A percentile compares a stretch with the other conserved stretches of the same genome.
Evolutionary conservation across 2,113 vertebrate genomes (phyloP).

Genomic region (Mohoua ochrocephala): DNA sequence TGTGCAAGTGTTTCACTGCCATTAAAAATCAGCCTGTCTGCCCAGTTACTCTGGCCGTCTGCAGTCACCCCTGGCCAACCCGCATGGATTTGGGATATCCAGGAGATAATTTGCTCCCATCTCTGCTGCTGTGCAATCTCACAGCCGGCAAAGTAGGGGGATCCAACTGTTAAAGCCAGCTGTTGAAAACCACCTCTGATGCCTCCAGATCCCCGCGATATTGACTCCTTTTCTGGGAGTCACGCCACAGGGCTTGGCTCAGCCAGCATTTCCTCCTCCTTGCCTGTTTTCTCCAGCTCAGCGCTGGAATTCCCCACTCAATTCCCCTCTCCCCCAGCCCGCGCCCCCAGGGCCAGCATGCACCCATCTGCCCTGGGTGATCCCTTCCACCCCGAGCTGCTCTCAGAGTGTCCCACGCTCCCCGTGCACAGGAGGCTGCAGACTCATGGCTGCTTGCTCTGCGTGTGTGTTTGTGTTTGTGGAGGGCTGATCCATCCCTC

Average conservation of each 20-base stretch:
- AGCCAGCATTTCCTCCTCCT: constrained; percentile 34
- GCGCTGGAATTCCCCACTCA: constrained; percentile 30
- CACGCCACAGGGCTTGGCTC: constrained; percentile 45
- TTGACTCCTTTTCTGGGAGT: constrained; percentile 46
- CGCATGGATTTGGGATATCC: neutral
- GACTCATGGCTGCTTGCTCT: neutral
- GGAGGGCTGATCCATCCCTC: neutral
- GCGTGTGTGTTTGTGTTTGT: neutral
- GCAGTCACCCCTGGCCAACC: neutral
- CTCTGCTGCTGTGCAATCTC: neutral
- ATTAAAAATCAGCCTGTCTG: neutral
- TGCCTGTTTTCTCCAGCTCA: neutral
- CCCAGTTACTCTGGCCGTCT: neutral
- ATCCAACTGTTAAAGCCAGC: constrained; percentile 24
- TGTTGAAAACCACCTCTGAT: constrained; percentile 28
- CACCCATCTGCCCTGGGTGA: neutral
- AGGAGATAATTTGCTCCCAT: neutral
- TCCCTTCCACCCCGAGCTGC: neutral
- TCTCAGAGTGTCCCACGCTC: rapidly evolving
- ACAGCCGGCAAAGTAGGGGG: neutral
- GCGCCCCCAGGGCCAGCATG: neutral
- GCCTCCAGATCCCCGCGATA: constrained; percentile 3
- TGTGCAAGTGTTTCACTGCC: neutral
- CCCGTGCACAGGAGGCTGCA: neutral
- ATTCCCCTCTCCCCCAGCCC: constrained; percentile 11